A percentile compares a stretch with the other conserved stretches of the same genome.
Evolutionary conservation across 2,888 invertebrate species (phyloP).

Genomic region (Drymonia ruficornis): DNA sequence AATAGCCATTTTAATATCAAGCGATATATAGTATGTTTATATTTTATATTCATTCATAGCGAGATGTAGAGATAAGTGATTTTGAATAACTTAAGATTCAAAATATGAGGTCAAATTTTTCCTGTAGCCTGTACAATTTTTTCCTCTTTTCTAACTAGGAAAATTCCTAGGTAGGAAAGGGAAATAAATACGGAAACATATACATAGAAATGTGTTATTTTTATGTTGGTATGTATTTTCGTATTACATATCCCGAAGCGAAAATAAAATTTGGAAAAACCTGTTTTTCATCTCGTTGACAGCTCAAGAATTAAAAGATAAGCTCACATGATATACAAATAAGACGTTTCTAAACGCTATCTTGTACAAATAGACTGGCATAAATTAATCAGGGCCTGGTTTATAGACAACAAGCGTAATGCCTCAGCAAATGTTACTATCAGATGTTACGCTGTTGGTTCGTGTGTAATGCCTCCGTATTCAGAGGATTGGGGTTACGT

Average conservation of each 20-base stretch:
- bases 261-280: slow-evolving; percentile 50
- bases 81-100: no score
- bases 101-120: no score
- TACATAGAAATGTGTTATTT: no score
- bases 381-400: slow-evolving; percentile 78
- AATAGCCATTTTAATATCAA: no score
- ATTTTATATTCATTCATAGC: no score
- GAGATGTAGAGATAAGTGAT: no score
- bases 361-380: slow-evolving; percentile 74
- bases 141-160: no score
- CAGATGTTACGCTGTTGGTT: slow-evolving; percentile 60
- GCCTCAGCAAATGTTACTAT: slow-evolving; percentile 75
- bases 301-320: slow-evolving; percentile 83
- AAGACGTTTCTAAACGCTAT: slow-evolving; percentile 72
- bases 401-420: slow-evolving; percentile 78
- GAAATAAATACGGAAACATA: no score
- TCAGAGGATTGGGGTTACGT: slow-evolving; percentile 21
- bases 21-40: no score
- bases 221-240: no score
- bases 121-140: no score
- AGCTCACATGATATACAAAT: slow-evolving; percentile 74
- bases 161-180: no score
- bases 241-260: slow-evolving; percentile 17
- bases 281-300: slow-evolving; percentile 62
- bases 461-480: slow-evolving; percentile 64